Conservation (phyloP, 2,113 vertebrate genomes). For the Xenopus borealis region DNA sequence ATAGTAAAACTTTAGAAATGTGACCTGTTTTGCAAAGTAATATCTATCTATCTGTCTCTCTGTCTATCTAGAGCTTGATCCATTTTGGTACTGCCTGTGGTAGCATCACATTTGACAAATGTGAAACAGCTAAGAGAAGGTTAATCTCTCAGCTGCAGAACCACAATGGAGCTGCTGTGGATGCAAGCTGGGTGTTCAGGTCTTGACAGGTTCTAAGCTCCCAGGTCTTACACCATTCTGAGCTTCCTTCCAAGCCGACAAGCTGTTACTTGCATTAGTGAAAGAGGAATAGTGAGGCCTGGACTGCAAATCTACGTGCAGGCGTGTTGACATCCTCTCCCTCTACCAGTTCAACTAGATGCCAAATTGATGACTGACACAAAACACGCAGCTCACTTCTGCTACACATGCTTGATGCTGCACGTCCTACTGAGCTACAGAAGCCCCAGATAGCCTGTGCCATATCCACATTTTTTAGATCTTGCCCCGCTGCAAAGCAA, state of each 20-base stretch:
- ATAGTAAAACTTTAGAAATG: too few species aligned
- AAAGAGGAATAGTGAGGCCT: slow-evolving; percentile 9
- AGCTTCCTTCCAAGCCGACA: slow-evolving; percentile 21
- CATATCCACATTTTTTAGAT: too few species aligned
- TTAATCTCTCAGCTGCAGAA: slow-evolving; percentile 11
- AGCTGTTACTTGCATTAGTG: slow-evolving; percentile 19
- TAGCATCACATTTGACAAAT: too few species aligned
- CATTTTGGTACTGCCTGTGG: too few species aligned
- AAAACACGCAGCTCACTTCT: slow-evolving; percentile 12
- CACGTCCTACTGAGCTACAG: neutral
- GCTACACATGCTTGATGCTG: slow-evolving; percentile 14
- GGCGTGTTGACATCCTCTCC: neutral
- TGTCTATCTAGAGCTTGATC: too few species aligned
- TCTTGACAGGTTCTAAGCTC: slow-evolving; percentile 20
- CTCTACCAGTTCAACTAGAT: slow-evolving; percentile 3
- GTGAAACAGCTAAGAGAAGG: neutral
- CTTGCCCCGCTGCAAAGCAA: too few species aligned
- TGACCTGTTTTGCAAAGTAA: too few species aligned
- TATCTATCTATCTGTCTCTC: too few species aligned
- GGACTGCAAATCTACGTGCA: slow-evolving; percentile 20
- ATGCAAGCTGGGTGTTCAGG: slow-evolving; percentile 23
- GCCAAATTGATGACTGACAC: slow-evolving; percentile 1
- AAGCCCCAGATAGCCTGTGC: too few species aligned
- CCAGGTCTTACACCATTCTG: slow-evolving; percentile 24
- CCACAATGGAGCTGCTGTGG: neutral